Conservation (phyloP, 1,140 invertebrate genomes). For the Aphaenogaster rudis region DNA sequence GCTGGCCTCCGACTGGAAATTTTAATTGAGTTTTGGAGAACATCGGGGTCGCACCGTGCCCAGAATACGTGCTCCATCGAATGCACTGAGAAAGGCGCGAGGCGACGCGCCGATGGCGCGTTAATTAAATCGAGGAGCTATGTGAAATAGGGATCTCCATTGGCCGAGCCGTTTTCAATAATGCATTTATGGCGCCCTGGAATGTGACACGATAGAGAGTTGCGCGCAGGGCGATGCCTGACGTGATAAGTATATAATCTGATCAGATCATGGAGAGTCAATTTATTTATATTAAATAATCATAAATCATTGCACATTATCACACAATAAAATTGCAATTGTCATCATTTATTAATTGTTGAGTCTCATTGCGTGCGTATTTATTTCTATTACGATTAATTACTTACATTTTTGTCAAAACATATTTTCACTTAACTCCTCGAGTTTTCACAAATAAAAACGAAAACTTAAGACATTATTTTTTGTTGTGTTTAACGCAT, state of each 20-base stretch:
- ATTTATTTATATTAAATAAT: conserved; percentile 20
- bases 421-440: conserved; percentile 22
- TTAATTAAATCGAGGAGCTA: conserved; percentile 64
- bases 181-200: conserved; percentile 53
- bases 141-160: conserved; percentile 38
- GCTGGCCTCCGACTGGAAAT: conserved; percentile 84
- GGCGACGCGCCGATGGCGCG: neutral
- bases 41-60: conserved; percentile 29
- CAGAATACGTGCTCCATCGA: conserved; percentile 46
- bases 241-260: conserved; percentile 21
- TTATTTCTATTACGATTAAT: neutral
- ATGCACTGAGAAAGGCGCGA: conserved; percentile 31
- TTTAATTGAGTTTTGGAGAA: conserved; percentile 52
- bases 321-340: neutral
- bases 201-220: conserved; percentile 40
- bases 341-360: neutral
- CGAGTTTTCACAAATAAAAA: conserved; percentile 1
- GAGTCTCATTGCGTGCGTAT: neutral
- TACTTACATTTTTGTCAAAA: neutral
- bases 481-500: conserved; percentile 32
- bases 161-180: conserved; percentile 44
- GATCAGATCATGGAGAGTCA: neutral
- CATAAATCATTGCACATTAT: neutral
- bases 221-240: neutral
- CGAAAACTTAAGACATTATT: conserved; percentile 40